Conservation (phyloP, 2,797 vertebrate species). For the Phalanger gymnotis region DNA sequence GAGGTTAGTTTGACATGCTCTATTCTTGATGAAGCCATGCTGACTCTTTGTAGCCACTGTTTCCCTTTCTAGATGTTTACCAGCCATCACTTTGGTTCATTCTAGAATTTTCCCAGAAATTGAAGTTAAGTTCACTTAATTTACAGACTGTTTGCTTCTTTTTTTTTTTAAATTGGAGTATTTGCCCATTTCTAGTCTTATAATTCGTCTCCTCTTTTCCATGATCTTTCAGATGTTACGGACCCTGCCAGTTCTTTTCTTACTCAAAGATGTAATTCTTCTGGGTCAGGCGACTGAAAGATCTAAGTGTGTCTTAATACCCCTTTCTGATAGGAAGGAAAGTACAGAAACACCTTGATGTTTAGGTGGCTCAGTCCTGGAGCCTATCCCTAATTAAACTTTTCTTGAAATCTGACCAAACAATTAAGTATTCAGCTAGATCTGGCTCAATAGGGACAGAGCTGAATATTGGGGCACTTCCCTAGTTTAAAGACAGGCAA, state of each 20-base stretch:
- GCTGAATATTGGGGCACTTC: neutral
- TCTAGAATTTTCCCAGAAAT: neutral
- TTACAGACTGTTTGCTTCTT: neutral
- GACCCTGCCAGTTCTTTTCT: neutral
- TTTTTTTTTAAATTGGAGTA: neutral
- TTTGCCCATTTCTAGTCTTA: neutral
- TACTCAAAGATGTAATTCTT: neutral
- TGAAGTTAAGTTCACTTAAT: neutral
- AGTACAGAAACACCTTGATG: neutral
- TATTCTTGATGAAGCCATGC: neutral
- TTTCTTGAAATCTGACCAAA: neutral
- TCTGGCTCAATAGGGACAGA: neutral
- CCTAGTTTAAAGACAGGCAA: neutral
- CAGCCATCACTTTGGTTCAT: neutral
- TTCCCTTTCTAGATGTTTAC: neutral
- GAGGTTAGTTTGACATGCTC: neutral
- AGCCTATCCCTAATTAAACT: neutral
- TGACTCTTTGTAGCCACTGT: neutral
- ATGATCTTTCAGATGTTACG: neutral
- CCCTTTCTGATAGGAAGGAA: neutral
- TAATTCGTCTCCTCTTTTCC: no score
- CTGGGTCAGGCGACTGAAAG: neutral
- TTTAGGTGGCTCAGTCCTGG: neutral
- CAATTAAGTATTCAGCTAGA: neutral
- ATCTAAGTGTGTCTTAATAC: neutral